phyloP scores from a whole-genome alignment of 2,113 vertebrate species.

The Condylura cristata region DNA sequence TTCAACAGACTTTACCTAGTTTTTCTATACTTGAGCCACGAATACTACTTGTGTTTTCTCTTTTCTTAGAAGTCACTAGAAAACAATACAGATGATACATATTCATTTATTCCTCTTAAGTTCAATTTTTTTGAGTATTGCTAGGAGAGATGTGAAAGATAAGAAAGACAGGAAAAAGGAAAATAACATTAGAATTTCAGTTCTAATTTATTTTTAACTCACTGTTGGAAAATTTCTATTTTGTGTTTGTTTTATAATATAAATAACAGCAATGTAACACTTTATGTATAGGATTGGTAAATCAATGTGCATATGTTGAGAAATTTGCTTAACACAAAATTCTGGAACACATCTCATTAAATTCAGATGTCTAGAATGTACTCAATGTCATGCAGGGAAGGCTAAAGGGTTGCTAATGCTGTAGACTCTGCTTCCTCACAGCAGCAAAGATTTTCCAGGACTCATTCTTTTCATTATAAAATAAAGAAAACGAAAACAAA shows the following conservation, averaged over 20 bases:
- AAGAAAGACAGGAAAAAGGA: background rate
- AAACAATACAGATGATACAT: background rate
- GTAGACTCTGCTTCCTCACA: background rate
- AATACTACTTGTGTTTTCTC: constrained; percentile 10
- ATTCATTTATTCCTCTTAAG: background rate
- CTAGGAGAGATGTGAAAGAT: background rate
- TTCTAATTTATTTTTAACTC: constrained; percentile 15
- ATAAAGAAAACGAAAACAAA: constrained; percentile 41
- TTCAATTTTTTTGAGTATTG: background rate
- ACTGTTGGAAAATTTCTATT: background rate
- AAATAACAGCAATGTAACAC: background rate
- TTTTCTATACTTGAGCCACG: background rate
- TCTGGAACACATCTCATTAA: background rate
- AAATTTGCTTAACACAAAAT: background rate
- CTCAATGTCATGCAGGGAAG: background rate
- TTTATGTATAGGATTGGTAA: background rate
- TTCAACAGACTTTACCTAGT: background rate
- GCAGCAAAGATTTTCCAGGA: background rate
- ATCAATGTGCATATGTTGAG: background rate
- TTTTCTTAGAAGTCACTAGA: constrained; percentile 32
- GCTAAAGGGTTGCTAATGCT: background rate
- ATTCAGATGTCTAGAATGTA: background rate
- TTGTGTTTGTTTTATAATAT: background rate
- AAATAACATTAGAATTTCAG: background rate
- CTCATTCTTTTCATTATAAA: background rate